Base-by-base conservation (phyloP, 2,888 invertebrate genomes). In the Steinernema carpocapsae region DNA sequence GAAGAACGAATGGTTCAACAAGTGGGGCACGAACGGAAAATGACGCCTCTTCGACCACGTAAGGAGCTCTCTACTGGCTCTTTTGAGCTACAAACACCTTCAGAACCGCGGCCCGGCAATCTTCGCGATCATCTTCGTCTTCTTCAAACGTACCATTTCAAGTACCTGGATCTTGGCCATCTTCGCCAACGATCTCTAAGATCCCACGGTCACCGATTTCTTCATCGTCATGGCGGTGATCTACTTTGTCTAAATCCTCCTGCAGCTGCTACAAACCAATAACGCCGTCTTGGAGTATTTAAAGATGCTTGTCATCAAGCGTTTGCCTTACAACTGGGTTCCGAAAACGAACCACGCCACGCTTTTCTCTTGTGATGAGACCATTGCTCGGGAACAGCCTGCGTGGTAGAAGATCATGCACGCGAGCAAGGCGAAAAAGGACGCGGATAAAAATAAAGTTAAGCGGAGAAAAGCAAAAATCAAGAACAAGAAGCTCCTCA, bases 171-270 rank as follows among this genome's bases (percentile, higher is more conserved):
- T 64, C 3, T 1, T 32, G 3, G 29, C 32, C 2, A 17, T 64
- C 37, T 4, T 32, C 32, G 64, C 64, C 64, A 64, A 64, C 64
- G 64, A 64, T 32, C 1, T 64, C 32, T 64, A 64, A 29, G 26
- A 32, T 17, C 12, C 3, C 1, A 3, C 1, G 17, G 37, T 17
- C 64, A 64, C 64, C 32, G 37, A 3, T 29, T 1, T 14, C 10
- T 29, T 32, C 64, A 32, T 29, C 32, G 22, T n/a, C 17, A 7
- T 3, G 37, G 14, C 17, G 12, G 17, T 64, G 29, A 12, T 29
- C 37, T 64, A 64, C 64, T 32, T 32, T 7, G 7, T 32, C 17
- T 17, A 14, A 1, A 17, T 64, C 32, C 6, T 32, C 17, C 1
- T 3, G 7, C 64, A 64, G 37, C 12, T 19, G 26, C 1, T 32